Percentiles rank a stretch among this genome's conserved stretches.
Evolutionary conservation across 1,140 invertebrate genomes (phyloP).

Genomic region (Drosophila sproati): DNA sequence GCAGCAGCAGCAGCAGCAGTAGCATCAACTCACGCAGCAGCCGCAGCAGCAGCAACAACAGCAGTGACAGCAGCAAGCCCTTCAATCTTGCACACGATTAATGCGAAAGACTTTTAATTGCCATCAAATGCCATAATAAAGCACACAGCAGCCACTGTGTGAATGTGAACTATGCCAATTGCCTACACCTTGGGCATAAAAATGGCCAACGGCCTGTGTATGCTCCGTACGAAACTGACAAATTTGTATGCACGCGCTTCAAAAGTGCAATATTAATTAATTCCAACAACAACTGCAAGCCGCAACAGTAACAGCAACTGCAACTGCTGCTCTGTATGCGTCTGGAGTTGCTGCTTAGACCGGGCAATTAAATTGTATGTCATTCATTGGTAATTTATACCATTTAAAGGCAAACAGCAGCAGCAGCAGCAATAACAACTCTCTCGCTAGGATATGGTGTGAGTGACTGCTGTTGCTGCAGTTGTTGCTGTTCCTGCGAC

Average conservation of each 20-base stretch:
- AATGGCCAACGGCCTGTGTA: conserved; percentile 43
- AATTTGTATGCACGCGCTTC: conserved; percentile 84
- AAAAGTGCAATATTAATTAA: conserved; percentile 84
- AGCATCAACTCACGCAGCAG: conserved; percentile 8
- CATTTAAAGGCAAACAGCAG: conserved; percentile 74
- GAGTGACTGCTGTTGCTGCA: conserved; percentile 7
- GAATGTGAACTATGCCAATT: conserved; percentile 82
- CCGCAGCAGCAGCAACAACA: not conserved
- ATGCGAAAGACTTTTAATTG: conserved; percentile 72
- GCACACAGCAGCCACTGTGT: conserved; percentile 9
- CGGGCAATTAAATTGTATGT: conserved; percentile 84
- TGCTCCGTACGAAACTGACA: conserved; percentile 60
- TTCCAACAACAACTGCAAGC: conserved; percentile 69
- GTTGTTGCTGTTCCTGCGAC: conserved; percentile 4
- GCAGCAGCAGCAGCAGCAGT: not conserved
- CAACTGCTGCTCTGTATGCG: conserved; percentile 53
- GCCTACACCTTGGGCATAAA: conserved; percentile 69
- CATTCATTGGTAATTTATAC: conserved; percentile 85
- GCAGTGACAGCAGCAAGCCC: conserved; percentile 29
- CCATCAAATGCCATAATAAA: conserved; percentile 63
- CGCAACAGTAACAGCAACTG: conserved; percentile 40
- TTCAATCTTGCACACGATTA: conserved; percentile 50
- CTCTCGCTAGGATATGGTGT: conserved; percentile 35
- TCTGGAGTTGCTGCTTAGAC: conserved; percentile 62
- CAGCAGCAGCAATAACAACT: conserved; percentile 32